Evolutionary conservation across 2,888 invertebrate species (phyloP).

Genomic region (Zygaena filipendulae): DNA sequence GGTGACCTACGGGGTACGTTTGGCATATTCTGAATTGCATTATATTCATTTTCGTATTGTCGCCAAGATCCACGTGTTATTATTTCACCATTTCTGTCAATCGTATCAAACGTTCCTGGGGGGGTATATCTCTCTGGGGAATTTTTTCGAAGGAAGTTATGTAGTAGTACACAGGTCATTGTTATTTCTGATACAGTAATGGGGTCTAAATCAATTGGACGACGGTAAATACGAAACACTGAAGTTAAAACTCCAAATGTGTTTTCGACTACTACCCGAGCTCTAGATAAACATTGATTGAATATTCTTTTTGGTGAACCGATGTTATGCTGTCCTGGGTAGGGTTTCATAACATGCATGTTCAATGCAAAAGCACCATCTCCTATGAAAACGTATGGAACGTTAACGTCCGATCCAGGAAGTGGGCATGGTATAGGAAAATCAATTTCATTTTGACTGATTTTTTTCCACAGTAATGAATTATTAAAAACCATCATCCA

Average conservation of each 20-base stretch:
- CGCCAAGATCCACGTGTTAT: conserved; percentile 13
- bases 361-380: conserved; percentile 17
- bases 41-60: conserved; percentile 9
- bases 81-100: conserved; percentile 7
- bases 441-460: conserved; percentile 17
- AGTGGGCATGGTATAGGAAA: conserved; percentile 16
- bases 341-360: conserved; percentile 15
- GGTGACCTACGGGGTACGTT: conserved; percentile 16
- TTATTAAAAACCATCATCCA: conserved; percentile 18
- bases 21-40: conserved; percentile 16
- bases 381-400: conserved; percentile 16
- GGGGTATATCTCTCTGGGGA: conserved; percentile 13
- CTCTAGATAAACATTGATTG: conserved; percentile 4
- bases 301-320: conserved; percentile 9
- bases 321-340: conserved; percentile 7
- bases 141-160: no score
- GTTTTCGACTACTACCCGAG: conserved; percentile 19
- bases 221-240: conserved; percentile 15
- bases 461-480: conserved; percentile 20
- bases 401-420: conserved; percentile 8
- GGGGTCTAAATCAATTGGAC: conserved; percentile 12
- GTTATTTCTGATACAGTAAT: conserved; percentile 11
- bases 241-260: conserved; percentile 15
- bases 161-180: conserved; percentile 16
- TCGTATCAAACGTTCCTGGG: conserved; percentile 13